These are phyloP conservation scores for Salminus brasiliensis DNA, from an alignment of 2,113 vertebrate species.

Conservation along the genomic window DNA sequence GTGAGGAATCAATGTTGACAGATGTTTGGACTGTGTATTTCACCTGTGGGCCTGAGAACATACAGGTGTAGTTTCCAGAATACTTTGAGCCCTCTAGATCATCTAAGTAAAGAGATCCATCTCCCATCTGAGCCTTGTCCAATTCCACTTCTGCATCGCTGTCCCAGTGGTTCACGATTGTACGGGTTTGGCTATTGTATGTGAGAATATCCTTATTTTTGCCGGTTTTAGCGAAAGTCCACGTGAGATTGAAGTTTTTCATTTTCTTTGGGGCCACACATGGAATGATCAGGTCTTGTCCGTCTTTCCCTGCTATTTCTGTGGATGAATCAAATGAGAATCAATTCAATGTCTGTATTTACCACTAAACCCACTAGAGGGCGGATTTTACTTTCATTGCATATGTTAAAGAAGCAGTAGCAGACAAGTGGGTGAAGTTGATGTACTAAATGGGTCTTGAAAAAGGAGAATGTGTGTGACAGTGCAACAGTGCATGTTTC, in stretches of 20 bases:
- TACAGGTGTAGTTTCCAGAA: conserved; percentile 52
- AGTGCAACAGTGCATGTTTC: too few species aligned
- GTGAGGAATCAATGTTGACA: conserved; percentile 26
- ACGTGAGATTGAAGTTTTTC: conserved; percentile 47
- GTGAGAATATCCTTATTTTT: conserved; percentile 35
- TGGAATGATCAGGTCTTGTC: conserved; percentile 47
- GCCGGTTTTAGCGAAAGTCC: conserved; percentile 43
- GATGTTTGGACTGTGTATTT: conserved; percentile 33
- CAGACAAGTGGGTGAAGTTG: too few species aligned
- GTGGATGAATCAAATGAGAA: background rate
- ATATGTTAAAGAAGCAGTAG: background rate
- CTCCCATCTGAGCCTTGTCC: conserved; percentile 19
- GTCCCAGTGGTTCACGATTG: conserved; percentile 2
- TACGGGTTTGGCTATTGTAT: conserved; percentile 30
- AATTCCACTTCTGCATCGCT: conserved; percentile 21
- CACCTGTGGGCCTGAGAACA: conserved; percentile 14
- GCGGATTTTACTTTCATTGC: background rate
- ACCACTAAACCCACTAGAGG: background rate
- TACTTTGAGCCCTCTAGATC: conserved; percentile 22
- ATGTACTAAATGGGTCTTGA: background rate
- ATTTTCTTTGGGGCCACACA: conserved; percentile 46
- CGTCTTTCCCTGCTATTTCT: conserved; percentile 34
- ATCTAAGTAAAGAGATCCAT: conserved; percentile 47
- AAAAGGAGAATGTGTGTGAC: too few species aligned
- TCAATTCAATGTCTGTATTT: background rate